These are phyloP conservation scores for Ophioninae sp. DNA, from an alignment of 2,888 invertebrate genomes.

Conservation along the genomic window DNA sequence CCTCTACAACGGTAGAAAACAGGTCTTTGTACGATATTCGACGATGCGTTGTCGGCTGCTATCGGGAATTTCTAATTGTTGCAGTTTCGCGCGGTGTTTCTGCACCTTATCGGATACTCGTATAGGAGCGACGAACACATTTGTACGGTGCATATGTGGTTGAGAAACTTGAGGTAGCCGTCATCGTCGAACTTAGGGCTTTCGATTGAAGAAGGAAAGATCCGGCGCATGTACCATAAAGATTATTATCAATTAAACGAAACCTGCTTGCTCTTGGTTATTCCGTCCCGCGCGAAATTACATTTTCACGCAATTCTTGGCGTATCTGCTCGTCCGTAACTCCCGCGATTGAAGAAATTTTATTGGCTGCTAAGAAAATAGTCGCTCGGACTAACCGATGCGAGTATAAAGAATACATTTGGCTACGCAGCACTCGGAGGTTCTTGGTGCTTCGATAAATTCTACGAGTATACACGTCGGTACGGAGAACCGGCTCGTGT, in stretches of 20 bases:
- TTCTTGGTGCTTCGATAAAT: conserved; percentile 6
- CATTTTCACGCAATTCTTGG: conserved; percentile 14
- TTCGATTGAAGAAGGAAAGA: conserved; percentile 5
- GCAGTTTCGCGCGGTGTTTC: conserved; percentile 31
- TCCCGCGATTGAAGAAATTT: conserved; percentile 7
- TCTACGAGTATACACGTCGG: background rate
- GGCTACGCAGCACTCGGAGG: background rate
- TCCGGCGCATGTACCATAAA: conserved; percentile 18
- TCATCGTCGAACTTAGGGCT: conserved; percentile 10
- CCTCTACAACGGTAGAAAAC: conserved; percentile 28
- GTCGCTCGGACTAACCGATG: conserved; percentile 1
- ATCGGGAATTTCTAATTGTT: conserved; percentile 57
- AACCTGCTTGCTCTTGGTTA: conserved; percentile 40
- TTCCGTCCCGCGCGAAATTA: conserved; percentile 3
- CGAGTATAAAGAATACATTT: conserved; percentile 11
- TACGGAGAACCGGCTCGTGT: conserved; percentile 15
- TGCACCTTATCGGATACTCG: conserved; percentile 45
- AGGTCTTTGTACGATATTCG: conserved; percentile 44
- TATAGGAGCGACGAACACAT: background rate
- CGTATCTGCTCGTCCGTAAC: background rate
- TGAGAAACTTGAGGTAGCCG: background rate
- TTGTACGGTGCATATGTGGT: background rate
- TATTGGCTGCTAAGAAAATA: conserved; percentile 6
- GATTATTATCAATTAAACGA: conserved; percentile 59
- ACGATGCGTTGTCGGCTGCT: conserved; percentile 12